Evolutionary conservation across 2,113 vertebrate species (phyloP).

Genomic region (Rhynchomys soricoides): DNA sequence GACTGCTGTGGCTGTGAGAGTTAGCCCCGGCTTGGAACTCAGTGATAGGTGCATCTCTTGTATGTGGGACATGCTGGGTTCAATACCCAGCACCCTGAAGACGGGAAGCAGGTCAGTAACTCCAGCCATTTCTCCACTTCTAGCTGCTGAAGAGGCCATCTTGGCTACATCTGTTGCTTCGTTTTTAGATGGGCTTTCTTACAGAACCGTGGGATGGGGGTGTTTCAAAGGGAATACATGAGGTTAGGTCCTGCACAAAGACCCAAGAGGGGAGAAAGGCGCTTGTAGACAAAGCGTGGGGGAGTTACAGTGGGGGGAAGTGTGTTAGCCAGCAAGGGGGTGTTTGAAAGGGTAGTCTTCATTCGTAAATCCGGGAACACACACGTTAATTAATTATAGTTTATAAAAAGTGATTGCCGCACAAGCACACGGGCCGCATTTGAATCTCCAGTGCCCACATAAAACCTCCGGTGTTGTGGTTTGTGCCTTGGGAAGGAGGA

Average conservation of each 20-base stretch:
- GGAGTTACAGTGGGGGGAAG: background rate
- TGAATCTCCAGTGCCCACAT: background rate
- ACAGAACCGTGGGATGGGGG: background rate
- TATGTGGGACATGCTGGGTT: background rate
- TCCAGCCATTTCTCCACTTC: background rate
- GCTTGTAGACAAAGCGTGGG: background rate
- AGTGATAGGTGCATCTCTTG: background rate
- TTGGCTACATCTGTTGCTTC: background rate
- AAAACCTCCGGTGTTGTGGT: background rate
- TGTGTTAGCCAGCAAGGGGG: background rate
- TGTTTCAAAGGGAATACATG: background rate
- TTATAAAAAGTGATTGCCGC: background rate
- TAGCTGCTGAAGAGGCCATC: background rate
- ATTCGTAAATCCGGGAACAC: no score
- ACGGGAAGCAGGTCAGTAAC: background rate
- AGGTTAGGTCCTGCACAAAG: background rate
- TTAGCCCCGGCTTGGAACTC: background rate
- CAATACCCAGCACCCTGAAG: background rate
- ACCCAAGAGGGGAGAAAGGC: background rate
- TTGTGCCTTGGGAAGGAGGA: background rate
- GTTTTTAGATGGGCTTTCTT: background rate
- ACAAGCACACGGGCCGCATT: rapidly evolving
- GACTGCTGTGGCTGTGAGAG: background rate
- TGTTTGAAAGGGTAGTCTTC: background rate
- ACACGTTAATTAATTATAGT: background rate